Percentiles rank a stretch among this genome's conserved stretches.
Conservation (phyloP, 2,113 vertebrate species). For the Rhizomys pruinosus region DNA sequence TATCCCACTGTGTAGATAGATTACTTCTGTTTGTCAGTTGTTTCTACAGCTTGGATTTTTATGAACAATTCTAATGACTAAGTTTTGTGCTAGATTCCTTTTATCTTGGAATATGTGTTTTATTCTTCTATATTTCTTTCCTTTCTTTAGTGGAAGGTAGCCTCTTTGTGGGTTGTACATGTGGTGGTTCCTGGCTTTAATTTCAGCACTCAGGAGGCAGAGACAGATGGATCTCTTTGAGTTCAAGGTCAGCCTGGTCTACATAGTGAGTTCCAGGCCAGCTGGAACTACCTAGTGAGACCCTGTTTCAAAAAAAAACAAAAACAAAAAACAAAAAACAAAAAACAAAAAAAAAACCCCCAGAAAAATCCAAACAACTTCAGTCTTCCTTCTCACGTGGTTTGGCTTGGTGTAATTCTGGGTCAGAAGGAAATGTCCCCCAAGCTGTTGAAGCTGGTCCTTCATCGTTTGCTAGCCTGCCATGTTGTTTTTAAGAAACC, state of each 20-base stretch:
- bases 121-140: neutral
- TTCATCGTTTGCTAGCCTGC: neutral
- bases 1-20: rapidly evolving
- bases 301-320: too few species aligned
- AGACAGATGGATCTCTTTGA: too few species aligned
- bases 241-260: too few species aligned
- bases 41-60: neutral
- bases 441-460: too few species aligned
- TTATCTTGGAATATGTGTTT: neutral
- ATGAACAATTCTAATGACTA: neutral
- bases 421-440: neutral
- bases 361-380: too few species aligned
- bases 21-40: neutral
- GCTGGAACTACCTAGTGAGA: too few species aligned
- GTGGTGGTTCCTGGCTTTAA: too few species aligned
- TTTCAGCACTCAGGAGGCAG: too few species aligned
- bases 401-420: neutral
- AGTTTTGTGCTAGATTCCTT: neutral
- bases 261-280: too few species aligned
- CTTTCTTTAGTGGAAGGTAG: neutral
- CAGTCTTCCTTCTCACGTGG: neutral
- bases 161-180: neutral
- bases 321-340: too few species aligned
- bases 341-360: too few species aligned
- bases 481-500: neutral